Base-by-base conservation (phyloP, 2,888 invertebrate genomes). In the Cerceris ruficornis region DNA sequence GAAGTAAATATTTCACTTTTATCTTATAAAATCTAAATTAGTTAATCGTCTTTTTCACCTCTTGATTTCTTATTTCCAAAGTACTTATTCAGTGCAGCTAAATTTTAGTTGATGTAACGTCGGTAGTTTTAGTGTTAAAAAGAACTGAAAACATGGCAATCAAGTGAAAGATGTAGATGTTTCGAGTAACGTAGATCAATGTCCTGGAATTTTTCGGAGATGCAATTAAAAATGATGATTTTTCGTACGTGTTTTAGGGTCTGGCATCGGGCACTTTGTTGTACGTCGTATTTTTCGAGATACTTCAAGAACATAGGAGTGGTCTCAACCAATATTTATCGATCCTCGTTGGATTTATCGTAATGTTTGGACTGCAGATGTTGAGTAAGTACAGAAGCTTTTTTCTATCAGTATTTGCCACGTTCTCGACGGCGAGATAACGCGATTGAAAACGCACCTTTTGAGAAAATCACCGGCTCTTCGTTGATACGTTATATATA, bases 221-320 rank as follows among this genome's bases (percentile, higher is more conserved):
- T 46, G 46, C 8, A 46, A 46, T 11, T 4, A 11, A 8, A 46
- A 11, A 11, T 8, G 11, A 46, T 1, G 1, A 11, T 6, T 46
- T 11, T 41, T n/a, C n/a, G 11, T 17, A 49, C 13, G 13, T 41
- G 4, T 74, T 92, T 13, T 96, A 98, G 93, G 98, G 98, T 4
- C 93, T 98, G 74, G 98, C 98, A 0, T 96, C 97, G 59, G 99
- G 98, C 13, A 98, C 98, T 0, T 94, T 99, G 57, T 93, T 99
- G 5, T 99, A 98, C 93, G 98, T 99, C 14, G 98, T 98, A n/a
- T 98, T 98, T 93, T 98, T 98, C 92, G 98, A 99, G 93, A 97
- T 98, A 69, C 94, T 98, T 87, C 95, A 95, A 58, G 93, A 93
- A 54, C 93, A 94, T 62, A 91, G 93, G 46, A 92, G 80, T 58